Evolutionary conservation across 1,140 invertebrate genomes (phyloP).

Genomic region (Stegodyphus mimosarum): DNA sequence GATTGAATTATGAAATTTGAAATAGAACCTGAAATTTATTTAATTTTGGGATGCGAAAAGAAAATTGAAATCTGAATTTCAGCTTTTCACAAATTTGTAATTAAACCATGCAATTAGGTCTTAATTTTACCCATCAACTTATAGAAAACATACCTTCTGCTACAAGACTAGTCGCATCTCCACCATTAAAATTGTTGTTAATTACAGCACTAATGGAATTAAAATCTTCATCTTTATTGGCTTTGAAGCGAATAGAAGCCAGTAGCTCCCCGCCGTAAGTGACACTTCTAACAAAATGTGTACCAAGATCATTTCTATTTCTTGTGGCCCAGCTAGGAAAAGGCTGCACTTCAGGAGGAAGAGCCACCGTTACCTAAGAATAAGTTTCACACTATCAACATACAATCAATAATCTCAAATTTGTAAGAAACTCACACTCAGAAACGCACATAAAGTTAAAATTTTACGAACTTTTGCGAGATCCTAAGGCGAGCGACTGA

Average conservation of each 20-base stretch:
- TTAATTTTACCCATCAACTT: too few relatives aligned
- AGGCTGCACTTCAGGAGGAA: slow-evolving; percentile 35
- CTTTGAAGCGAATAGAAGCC: slow-evolving; percentile 40
- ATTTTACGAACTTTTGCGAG: too few relatives aligned
- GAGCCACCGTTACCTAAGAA: slow-evolving; percentile 16
- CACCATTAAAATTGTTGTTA: slow-evolving; percentile 23
- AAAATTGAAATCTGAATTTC: too few relatives aligned
- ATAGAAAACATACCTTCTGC: slow-evolving; percentile 28
- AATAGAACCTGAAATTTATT: too few relatives aligned
- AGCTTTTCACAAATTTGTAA: too few relatives aligned
- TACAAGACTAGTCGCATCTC: slow-evolving; percentile 28
- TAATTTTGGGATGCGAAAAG: too few relatives aligned
- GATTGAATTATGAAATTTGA: too few relatives aligned
- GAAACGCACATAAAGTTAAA: too few relatives aligned
- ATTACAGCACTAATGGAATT: slow-evolving; percentile 20
- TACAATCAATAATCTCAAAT: too few relatives aligned
- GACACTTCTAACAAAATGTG: slow-evolving; percentile 55
- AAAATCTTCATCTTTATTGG: slow-evolving; percentile 37
- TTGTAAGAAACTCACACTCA: too few relatives aligned
- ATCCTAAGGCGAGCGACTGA: too few relatives aligned
- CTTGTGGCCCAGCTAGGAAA: slow-evolving; percentile 8
- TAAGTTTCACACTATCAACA: background rate
- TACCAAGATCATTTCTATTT: slow-evolving; percentile 45
- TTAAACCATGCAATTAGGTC: too few relatives aligned
- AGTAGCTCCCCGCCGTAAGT: slow-evolving; percentile 50